Conservation (phyloP, 2,797 vertebrate species). For the Heterohyrax brucei region DNA sequence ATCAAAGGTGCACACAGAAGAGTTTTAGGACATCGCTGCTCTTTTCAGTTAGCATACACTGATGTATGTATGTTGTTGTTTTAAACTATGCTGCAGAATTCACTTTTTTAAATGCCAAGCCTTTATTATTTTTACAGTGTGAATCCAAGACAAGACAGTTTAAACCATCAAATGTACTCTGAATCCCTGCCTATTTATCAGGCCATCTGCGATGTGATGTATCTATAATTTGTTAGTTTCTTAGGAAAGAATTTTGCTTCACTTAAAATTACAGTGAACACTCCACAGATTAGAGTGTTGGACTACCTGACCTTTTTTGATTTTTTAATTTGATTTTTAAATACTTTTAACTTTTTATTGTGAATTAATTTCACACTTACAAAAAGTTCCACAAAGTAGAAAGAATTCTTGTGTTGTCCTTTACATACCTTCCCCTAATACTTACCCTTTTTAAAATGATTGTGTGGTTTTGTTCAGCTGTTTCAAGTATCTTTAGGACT, state of each 20-base stretch:
- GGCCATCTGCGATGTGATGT: background rate
- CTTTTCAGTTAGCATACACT: background rate
- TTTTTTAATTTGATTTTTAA: background rate
- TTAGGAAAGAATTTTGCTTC: slow-evolving; percentile 3
- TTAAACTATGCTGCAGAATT: slow-evolving; percentile 51
- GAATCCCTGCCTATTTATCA: background rate
- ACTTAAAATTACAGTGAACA: slow-evolving; percentile 40
- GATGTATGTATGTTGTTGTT: slow-evolving; percentile 28
- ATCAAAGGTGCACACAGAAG: background rate
- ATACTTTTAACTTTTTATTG: background rate
- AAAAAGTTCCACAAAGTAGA: background rate
- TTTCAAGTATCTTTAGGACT: background rate
- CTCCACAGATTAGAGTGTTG: background rate
- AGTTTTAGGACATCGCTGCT: background rate
- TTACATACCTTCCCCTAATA: slow-evolving; percentile 7
- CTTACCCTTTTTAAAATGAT: slow-evolving; percentile 9
- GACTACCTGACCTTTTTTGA: background rate
- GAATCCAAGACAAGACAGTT: background rate
- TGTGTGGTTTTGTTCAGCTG: slow-evolving; percentile 21
- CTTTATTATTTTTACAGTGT: slow-evolving; percentile 50
- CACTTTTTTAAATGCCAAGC: slow-evolving; percentile 32
- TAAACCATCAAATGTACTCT: background rate
- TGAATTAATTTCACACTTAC: too few relatives aligned
- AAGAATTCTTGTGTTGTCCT: background rate
- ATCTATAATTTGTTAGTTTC: slow-evolving; percentile 2